Evolutionary conservation across 1,140 invertebrate species (phyloP).

Genomic region (Drosophila takahashii): DNA sequence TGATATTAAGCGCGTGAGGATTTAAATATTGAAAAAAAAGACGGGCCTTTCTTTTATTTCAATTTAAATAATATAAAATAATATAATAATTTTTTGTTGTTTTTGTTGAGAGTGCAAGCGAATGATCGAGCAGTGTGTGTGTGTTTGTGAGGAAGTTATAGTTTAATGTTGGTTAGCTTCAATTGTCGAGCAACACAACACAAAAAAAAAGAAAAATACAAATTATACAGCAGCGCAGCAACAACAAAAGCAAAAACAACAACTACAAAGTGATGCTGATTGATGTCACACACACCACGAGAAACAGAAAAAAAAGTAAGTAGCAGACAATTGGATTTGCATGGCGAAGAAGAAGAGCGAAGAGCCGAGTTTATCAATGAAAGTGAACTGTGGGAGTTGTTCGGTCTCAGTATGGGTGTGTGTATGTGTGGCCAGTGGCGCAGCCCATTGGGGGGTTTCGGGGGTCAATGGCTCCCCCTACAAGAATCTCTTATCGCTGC

Average conservation of each 20-base stretch:
- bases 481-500: neutral
- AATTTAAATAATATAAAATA: no score
- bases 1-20: no score
- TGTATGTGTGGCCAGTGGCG: neutral
- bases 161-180: conserved; percentile 78
- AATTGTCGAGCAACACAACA: conserved; percentile 61
- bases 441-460: neutral
- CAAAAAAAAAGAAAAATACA: conserved; percentile 1
- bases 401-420: neutral
- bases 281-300: conserved; percentile 33
- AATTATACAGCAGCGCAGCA: conserved; percentile 27
- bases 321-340: conserved; percentile 48
- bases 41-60: no score
- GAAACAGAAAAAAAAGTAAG: conserved; percentile 26
- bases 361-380: conserved; percentile 49
- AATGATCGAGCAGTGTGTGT: conserved; percentile 1
- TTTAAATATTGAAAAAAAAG: no score
- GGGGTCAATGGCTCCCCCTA: neutral
- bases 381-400: conserved; percentile 41
- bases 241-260: conserved; percentile 18
- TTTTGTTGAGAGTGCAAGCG: conserved; percentile 31
- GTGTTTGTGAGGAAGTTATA: conserved; percentile 73
- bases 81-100: conserved; percentile 7
- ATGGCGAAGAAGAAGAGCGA: conserved; percentile 26
- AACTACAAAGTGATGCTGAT: conserved; percentile 35